Percentiles rank a stretch among this genome's conserved stretches.
phyloP scores from a whole-genome alignment of 2,113 vertebrate species.

The Hippopotamus amphibius region DNA sequence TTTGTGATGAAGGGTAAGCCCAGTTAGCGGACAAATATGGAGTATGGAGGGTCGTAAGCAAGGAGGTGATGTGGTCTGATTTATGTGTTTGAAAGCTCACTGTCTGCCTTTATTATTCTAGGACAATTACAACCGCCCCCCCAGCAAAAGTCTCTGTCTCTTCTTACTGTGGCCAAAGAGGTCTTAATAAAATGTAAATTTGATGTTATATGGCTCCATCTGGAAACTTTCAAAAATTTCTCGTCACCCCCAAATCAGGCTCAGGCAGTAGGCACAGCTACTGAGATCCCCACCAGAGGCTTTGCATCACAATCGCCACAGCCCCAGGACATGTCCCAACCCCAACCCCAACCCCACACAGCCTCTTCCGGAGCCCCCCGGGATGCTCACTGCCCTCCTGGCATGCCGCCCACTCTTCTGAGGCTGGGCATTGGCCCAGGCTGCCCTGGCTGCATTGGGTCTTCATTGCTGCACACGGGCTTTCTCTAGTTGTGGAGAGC shows the following conservation, averaged over 20 bases:
- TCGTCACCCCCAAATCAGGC: not conserved
- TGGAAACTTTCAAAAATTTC: not conserved
- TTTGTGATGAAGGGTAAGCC: not conserved
- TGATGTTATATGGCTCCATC: not conserved
- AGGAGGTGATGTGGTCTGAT: not conserved
- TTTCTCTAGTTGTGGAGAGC: no score
- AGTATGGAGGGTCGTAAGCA: not conserved
- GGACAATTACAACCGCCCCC: not conserved
- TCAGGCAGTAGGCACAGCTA: not conserved
- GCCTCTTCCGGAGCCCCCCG: not conserved
- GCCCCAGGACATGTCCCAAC: fast-evolving
- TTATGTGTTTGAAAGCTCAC: not conserved
- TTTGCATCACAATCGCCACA: fast-evolving
- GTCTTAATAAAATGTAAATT: not conserved
- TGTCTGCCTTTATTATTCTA: not conserved
- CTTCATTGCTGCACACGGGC: no score
- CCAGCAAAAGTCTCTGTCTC: not conserved
- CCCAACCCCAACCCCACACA: fast-evolving
- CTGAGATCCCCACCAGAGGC: not conserved
- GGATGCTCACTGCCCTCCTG: not conserved
- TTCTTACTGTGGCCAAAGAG: not conserved
- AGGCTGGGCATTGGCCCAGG: not conserved
- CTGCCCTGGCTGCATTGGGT: no score
- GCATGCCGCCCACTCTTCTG: not conserved
- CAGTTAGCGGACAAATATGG: no score